Conservation (phyloP, 2,113 vertebrate genomes). For the Hipposideros armiger region DNA sequence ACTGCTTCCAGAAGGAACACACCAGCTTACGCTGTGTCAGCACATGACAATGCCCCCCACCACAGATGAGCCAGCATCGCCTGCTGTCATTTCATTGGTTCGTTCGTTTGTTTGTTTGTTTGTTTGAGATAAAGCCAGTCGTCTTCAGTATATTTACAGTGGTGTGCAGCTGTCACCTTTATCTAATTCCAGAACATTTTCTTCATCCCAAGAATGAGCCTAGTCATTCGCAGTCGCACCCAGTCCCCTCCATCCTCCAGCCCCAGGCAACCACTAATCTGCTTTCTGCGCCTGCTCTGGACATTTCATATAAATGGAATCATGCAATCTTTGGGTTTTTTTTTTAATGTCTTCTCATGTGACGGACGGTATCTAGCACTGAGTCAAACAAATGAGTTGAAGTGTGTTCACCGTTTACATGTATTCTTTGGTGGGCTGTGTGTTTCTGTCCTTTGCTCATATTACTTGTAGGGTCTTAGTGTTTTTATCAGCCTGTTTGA, state of each 20-base stretch:
- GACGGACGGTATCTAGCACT: neutral
- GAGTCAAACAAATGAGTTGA: neutral
- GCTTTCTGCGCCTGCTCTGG: neutral
- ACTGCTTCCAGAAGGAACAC: neutral
- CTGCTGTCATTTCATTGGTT: neutral
- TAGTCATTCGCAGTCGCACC: rapidly evolving
- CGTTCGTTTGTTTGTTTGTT: neutral
- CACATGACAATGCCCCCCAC: neutral
- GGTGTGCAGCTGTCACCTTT: neutral
- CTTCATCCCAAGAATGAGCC: neutral
- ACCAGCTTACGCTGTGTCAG: rapidly evolving
- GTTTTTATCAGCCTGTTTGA: neutral
- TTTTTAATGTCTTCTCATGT: no score
- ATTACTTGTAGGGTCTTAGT: neutral
- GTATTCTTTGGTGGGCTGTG: neutral
- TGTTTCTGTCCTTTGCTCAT: neutral
- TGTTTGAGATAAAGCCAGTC: neutral
- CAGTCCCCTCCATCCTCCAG: rapidly evolving
- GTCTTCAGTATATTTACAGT: neutral
- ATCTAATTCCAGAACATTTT: neutral
- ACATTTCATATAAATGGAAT: neutral
- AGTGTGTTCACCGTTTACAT: neutral
- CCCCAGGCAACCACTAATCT: neutral
- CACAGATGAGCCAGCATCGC: no score
- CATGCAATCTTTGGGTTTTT: no score